Evolutionary conservation across 2,888 invertebrate genomes (phyloP).

Genomic region (Caenorhabditis imperialis): DNA sequence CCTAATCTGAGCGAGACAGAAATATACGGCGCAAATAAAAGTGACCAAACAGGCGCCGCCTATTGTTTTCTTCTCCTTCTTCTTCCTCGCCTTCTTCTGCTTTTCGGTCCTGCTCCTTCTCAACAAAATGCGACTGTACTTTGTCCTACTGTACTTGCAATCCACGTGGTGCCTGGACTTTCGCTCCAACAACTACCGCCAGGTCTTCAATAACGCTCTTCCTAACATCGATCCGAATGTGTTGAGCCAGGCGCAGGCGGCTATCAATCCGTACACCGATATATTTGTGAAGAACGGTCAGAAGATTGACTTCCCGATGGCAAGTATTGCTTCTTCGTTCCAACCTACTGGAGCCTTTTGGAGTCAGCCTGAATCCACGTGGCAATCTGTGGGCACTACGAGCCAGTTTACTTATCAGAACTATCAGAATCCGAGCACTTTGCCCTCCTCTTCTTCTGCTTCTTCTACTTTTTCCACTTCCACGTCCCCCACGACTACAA

Average conservation of each 20-base stretch:
- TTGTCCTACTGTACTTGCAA: background rate
- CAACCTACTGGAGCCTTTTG: slow-evolving; percentile 14
- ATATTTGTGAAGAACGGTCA: slow-evolving; percentile 36
- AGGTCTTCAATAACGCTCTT: slow-evolving; percentile 39
- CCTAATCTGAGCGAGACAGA: slow-evolving; percentile 40
- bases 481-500: background rate
- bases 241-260: slow-evolving; percentile 26
- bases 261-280: slow-evolving; percentile 47
- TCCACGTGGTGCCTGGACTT: slow-evolving; percentile 18
- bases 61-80: slow-evolving; percentile 13
- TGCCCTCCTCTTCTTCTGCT: slow-evolving; percentile 13
- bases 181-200: slow-evolving; percentile 51
- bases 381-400: background rate
- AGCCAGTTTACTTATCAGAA: slow-evolving; percentile 12
- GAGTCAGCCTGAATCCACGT: slow-evolving; percentile 5
- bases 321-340: slow-evolving; percentile 6
- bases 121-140: background rate
- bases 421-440: slow-evolving; percentile 30
- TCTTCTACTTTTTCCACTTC: slow-evolving; percentile 13
- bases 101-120: slow-evolving; percentile 8
- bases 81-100: background rate
- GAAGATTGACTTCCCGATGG: slow-evolving; percentile 43
- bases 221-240: slow-evolving; percentile 43
- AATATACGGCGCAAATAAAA: slow-evolving; percentile 19
- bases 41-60: slow-evolving; percentile 43